Evolutionary conservation across 2,888 invertebrate genomes (phyloP), one percentile per base, ranked within the genome.

Genomic region (Lycia hirtaria): DNA sequence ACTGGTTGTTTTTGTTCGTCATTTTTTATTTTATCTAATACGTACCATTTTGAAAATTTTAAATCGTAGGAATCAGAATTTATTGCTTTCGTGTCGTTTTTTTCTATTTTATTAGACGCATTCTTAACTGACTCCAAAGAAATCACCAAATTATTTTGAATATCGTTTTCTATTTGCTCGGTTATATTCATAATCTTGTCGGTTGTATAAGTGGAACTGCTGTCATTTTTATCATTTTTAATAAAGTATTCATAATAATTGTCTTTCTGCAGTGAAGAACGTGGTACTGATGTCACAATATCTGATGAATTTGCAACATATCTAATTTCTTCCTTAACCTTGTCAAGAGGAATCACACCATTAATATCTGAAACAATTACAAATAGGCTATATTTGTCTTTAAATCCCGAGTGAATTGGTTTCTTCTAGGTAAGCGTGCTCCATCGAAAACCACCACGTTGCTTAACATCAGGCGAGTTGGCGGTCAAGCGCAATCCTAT

Each of bases 1-100:
- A 50, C 26, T 6, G 24, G 15, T 10, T 32, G 33, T 4, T 47
- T 38, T 32, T 28, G 41, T n/a, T 54, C 67, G 0, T 71, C 60
- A 33, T 66, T 68, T 0, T 64, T 37, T 1, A 62, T 35, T 53
- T 72, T 69, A 0, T n/a, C n/a, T n/a, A 69, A 30, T 10, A 67
- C 56, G 2, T 60, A 44, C 75, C 75, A 70, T 26, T 70, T 70
- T 7, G 69, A 62, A 43, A 62, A 60, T 56, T 72, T 75, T 1
- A 73, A 50, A 40, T 71, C 63, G 17, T 73, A 70, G n/a, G 20
- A 51, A 4, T 52, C 35, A 3, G 53, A 48, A 50, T 40, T 26
- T 0, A 10, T 14, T 14, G 10, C 10, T 10, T 3, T 20, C 5
- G 22, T 22, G 14, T 22, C 10, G 2, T 49, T 37, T n/a, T 12